phyloP scores from a whole-genome alignment of 2,888 invertebrate species.

The Smittia sp. region DNA sequence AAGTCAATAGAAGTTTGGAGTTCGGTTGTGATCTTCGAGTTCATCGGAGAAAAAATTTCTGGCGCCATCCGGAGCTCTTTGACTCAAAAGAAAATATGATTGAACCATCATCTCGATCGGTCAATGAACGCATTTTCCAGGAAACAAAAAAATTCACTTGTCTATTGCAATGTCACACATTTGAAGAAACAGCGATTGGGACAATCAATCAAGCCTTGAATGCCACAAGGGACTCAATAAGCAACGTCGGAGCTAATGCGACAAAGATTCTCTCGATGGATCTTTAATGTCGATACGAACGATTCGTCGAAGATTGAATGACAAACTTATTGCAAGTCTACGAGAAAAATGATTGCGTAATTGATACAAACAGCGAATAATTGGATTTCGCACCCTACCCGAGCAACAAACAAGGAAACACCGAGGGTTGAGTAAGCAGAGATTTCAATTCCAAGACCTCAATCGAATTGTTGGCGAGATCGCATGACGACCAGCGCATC shows the following conservation, averaged over 20 bases:
- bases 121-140: too few species aligned
- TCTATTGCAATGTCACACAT: neutral
- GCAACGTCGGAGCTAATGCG: neutral
- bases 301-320: neutral
- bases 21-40: too few species aligned
- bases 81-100: too few species aligned
- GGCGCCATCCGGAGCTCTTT: too few species aligned
- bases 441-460: constrained; percentile 6
- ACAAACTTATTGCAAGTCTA: neutral
- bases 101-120: too few species aligned
- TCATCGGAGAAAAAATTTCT: too few species aligned
- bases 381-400: constrained; percentile 31
- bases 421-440: neutral
- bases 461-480: too few species aligned
- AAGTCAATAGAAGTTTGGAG: too few species aligned
- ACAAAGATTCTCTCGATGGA: constrained; percentile 14
- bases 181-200: neutral
- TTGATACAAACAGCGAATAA: constrained; percentile 34
- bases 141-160: too few species aligned
- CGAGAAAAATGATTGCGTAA: constrained; percentile 35
- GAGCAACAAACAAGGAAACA: too few species aligned
- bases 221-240: neutral
- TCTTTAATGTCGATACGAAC: constrained; percentile 17
- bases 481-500: too few species aligned
- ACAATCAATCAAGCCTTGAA: constrained; percentile 23